Evolutionary conservation across 92 coral and sea anemone species (phyloP), one percentile per base, ranked within the genome.

Genomic region (Galaxea fascicularis): DNA sequence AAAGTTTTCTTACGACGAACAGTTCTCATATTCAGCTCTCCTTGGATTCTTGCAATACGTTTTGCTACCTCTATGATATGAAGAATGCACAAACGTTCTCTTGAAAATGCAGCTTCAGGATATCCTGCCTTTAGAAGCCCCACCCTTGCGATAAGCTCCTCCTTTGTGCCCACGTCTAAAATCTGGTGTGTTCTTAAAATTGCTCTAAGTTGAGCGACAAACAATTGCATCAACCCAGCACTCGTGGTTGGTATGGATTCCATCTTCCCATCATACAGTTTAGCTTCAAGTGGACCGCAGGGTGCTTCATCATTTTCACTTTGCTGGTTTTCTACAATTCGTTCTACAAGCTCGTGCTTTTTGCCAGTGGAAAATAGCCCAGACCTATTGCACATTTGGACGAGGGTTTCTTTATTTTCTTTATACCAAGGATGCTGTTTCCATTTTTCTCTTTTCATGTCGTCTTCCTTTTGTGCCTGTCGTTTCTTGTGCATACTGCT

Each of bases 71-170:
- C 70, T 45, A 78, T 86, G 20, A 22, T 27, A 57, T 79, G 78
- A 17, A 47, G 53, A 8, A 88, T 59, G 29, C 79, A 82, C 80
- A 67, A 52, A 53, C 76, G 88, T 46, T 88, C 92, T 83, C 92
- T 75, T 24, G 92, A 88, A 77, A 88, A 88, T 24, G 88, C 88
- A n/a, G n/a, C n/a, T n/a, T n/a, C n/a, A n/a, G n/a, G n/a, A n/a
- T n/a, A n/a, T n/a, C n/a, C n/a, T n/a, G 80, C 83, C 63, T 72
- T 83, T 0, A 83, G 58, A 17, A 83, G 26, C 29, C 80, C 74
- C 21, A 87, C 88, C 76, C 91, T 74, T 57, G 73, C 7, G 22
- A 74, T 53, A n/a, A 90, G 22, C 64, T 90, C 91, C 54, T 87
- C 93, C 81, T 87, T 89, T 4, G 88, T 65, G 20, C 93, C 93